A percentile compares a stretch with the other conserved stretches of the same genome.
These are phyloP conservation scores for Aspidoscelis tigris DNA, from an alignment of 2,113 vertebrate genomes.

Conservation along the genomic window DNA sequence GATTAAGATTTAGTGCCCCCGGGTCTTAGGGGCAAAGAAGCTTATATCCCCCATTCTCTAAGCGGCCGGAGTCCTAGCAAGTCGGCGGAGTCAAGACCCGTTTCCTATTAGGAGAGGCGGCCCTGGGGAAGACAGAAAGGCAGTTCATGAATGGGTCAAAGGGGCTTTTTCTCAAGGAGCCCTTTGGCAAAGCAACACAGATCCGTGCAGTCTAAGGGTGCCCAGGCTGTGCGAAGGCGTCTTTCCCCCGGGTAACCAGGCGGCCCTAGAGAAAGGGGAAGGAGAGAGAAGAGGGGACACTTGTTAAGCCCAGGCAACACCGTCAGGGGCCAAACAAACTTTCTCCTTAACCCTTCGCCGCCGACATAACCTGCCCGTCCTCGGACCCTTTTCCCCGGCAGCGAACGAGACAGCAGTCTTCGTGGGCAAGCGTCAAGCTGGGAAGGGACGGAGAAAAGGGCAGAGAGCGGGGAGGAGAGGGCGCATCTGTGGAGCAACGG, in stretches of 20 bases:
- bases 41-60: not conserved
- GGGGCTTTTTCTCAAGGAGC: not conserved
- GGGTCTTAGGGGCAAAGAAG: not conserved
- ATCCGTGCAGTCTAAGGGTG: not conserved
- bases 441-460: not conserved
- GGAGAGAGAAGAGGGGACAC: not conserved
- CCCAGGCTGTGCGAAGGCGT: not conserved
- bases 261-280: not conserved
- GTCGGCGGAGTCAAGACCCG: not conserved
- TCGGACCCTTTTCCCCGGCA: not conserved
- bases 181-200: not conserved
- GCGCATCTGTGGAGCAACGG: not conserved
- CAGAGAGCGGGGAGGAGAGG: not conserved
- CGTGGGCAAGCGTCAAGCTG: not conserved
- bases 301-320: not conserved
- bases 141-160: too few relatives aligned
- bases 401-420: not conserved
- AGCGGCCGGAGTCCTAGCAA: not conserved
- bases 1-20: too few relatives aligned
- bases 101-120: not conserved
- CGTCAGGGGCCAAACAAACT: conserved; percentile 16
- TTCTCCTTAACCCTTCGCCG: conserved; percentile 8
- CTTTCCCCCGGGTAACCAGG: not conserved
- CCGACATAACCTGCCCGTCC: not conserved
- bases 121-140: too few relatives aligned